Base-by-base conservation (phyloP, 2,113 vertebrate species). In the Elachura formosa region DNA sequence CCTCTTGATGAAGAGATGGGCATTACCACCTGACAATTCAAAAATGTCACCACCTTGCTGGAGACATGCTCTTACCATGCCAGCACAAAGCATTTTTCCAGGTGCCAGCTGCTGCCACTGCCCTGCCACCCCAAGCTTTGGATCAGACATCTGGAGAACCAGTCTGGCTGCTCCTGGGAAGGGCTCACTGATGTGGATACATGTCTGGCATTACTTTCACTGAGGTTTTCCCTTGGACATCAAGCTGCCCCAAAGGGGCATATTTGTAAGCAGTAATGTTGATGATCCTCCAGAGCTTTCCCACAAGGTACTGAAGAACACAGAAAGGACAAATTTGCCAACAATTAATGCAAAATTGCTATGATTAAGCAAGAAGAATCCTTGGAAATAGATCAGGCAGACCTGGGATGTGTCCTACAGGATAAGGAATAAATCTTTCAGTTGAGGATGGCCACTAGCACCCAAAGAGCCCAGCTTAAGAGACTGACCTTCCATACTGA, bases 181-280 rank as follows among this genome's bases (percentile, higher is more conserved):
- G 36, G 38, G n/a, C 59, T 78, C 0, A 0, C 14, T 41, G 61
- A 7, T 31, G 22, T 1, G 2, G 20, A 11, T 41, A 26, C 26
- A 7, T 4, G 3, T 56, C 63, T 38, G 67, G 29, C 13, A 0
- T 21, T 52, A 52, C 55, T 48, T 69, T 45, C 45, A 13, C 41
- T 5, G 12, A 41, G 20, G 22, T 23, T 80, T 56, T 69, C 14
- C 61, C 87, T 63, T 38, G 66, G 46, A 54, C 21, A 73, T 36
- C 45, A 41, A 24, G 33, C 69, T 89, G 56, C 45, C 77, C 24
- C 22, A 1, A 34, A 64, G 46, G 10, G 20, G 43, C 23, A 1
- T 26, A 43, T 64, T 75, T 73, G 46, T 45, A 82, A 80, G 40
- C 45, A 45, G 79, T 54, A 45, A 56, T 17, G 2, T 16, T 49